Evolutionary conservation across 92 coral and sea anemone species (phyloP), one percentile per base, ranked within the genome.

Genomic region (Zoanthus solanderi): DNA sequence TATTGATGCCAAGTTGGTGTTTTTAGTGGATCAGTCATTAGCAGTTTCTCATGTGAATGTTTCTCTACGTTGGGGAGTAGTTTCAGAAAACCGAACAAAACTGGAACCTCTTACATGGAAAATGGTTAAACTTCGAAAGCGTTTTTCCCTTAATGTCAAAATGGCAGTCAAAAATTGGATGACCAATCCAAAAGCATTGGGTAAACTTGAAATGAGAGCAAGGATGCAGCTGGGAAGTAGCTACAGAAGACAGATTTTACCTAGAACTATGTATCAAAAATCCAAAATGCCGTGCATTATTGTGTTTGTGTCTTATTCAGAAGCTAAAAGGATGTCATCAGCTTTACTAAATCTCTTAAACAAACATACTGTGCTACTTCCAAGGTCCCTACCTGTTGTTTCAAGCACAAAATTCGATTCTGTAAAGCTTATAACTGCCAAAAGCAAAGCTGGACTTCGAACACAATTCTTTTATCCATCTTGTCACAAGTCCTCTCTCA

Each of bases 61-160:
- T 69, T 30, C 75, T 31, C 7, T 69, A 30, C 46, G 17, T 9
- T 28, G 45, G 2, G 42, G 42, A 69, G 17, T 29, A 34, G 75
- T 6, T 29, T 31, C 34, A 1, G 46, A 14, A 69, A 69, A 69
- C 47, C 46, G 29, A 12, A 79, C 57, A n/a, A 61, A 12, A 16
- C n/a, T 34, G 8, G n/a, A 78, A 15, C 18, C 84, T 32, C 72
- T 79, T 61, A 68, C 72, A 10, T 60, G 85, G 63, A 71, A 81
- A 47, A 71, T 81, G 28, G 7, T 81, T 6, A 45, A 3, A 28
- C 37, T 42, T 5, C 30, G 15, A 5, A 50, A 11, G 9, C 65
- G 5, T 1, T 7, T 81, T 12, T 2, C 57, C 5, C 18, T 81
- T 6, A 32, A 66, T 81, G 75, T 47, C 8, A 81, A 7, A 23